Base-by-base conservation (phyloP, 2,113 vertebrate genomes). In the Rostratula benghalensis region DNA sequence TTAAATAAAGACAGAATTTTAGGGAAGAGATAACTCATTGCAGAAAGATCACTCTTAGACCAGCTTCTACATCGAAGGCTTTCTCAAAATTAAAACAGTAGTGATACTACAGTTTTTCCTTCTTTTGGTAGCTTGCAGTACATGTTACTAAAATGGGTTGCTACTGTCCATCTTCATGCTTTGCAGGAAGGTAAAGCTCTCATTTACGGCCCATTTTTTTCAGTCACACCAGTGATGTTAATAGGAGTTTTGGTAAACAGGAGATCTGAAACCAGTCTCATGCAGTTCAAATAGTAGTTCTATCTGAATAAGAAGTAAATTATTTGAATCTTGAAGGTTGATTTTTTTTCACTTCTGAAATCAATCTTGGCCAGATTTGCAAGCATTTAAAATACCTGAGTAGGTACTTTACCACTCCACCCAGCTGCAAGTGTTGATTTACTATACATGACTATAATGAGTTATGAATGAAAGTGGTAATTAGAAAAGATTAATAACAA, bases 401-500 rank as follows among this genome's bases (percentile, higher is more conserved):
- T 71, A 63, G 0, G 2, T 59, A 82, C 22, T 80, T 89, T 23
- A 70, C 21, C 7, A 8, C 50, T 93, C 28, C 8, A 3, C 20
- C 51, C 59, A 85, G 24, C 61, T 75, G 65, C 74, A 79, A 91
- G 39, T 70, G 37, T 61, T 88, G 78, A 91, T 90, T 93, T 90
- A 74, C 31, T 61, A 19, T 50, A 74, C 31, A 25, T 46, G 67
- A 19, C 46, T 63, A 13, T 74, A 90, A 54, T 8, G 76, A 90
- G 41, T 61, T 70, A 77, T 85, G 67, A 91, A 95, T 74, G 41
- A 77, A 95, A 91, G n/a, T 1, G 2, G 28, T 93, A 91, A 95
- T 95, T 93, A 95, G 57, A 76, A 65, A 45, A 64, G 82, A 94
- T 84, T 82, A 91, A 89, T 75, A 91, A 56, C 57, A 68, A 45